These are phyloP conservation scores for Charina bottae DNA, from an alignment of 2,113 vertebrate species.

Conservation along the genomic window DNA sequence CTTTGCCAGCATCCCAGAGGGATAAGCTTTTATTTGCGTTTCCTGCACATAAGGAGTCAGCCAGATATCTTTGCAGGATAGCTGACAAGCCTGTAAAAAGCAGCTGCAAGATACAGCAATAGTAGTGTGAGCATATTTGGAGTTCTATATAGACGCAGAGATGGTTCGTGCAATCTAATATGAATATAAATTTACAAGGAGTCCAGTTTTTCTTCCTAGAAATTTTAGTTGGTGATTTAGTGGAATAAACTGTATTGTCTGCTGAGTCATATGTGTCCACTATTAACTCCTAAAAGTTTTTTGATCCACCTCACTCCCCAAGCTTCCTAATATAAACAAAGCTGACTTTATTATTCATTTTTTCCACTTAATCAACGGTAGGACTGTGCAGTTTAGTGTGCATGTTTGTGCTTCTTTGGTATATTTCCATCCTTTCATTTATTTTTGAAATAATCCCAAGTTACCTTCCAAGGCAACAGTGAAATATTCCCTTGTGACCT, in stretches of 20 bases:
- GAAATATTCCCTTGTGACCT: not conserved
- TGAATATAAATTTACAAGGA: not conserved
- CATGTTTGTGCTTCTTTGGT: not conserved
- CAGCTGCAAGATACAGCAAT: not conserved
- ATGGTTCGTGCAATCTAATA: not conserved
- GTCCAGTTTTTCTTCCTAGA: not conserved
- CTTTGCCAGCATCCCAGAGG: constrained; percentile 16
- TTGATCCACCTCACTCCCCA: not conserved
- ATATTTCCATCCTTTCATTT: not conserved
- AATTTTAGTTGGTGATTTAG: constrained; percentile 3
- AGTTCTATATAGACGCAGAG: not conserved
- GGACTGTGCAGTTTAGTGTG: not conserved
- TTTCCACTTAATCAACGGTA: not conserved
- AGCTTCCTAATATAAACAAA: not conserved
- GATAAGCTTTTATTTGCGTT: constrained; percentile 42
- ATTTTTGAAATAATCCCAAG: not conserved
- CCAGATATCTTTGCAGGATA: constrained; percentile 31
- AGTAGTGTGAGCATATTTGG: constrained; percentile 7
- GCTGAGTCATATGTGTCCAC: not conserved
- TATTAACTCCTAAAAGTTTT: not conserved
- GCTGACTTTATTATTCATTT: not conserved
- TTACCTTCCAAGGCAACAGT: not conserved
- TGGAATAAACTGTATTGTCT: constrained; percentile 8
- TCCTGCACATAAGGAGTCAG: constrained; percentile 43
- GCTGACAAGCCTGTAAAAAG: constrained; percentile 41